These are phyloP conservation scores for Micrasema minimum DNA, from an alignment of 1,140 invertebrate genomes.

Conservation along the genomic window DNA sequence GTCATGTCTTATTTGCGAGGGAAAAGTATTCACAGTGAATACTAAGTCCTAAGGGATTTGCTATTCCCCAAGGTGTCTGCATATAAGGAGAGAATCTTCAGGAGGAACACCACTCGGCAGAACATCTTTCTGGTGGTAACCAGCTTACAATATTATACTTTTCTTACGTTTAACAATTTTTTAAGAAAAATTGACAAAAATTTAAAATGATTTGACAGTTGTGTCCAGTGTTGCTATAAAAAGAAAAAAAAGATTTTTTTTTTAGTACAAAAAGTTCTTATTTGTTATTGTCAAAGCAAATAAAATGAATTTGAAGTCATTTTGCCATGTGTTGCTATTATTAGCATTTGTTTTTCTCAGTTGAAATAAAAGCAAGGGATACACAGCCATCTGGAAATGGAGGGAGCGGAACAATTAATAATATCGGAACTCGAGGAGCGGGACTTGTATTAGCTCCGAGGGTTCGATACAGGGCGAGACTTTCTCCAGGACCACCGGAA, in stretches of 20 bases:
- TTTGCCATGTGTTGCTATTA: constrained; percentile 23
- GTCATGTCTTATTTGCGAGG: constrained; percentile 45
- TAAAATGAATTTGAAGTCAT: not conserved
- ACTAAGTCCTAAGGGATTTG: constrained; percentile 39
- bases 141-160: no score
- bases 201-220: constrained; percentile 24
- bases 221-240: constrained; percentile 8
- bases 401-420: constrained; percentile 27
- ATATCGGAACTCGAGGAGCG: constrained; percentile 18
- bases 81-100: constrained; percentile 40
- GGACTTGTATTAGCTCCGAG: constrained; percentile 47
- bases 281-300: no score
- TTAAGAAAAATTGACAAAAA: no score
- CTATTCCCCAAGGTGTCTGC: constrained; percentile 32
- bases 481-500: constrained; percentile 52
- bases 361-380: constrained; percentile 50
- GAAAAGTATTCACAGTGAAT: constrained; percentile 43
- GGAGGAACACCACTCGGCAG: constrained; percentile 20
- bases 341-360: constrained; percentile 23
- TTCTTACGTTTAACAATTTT: no score
- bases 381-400: constrained; percentile 55
- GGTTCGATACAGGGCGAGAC: constrained; percentile 51
- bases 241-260: not conserved
- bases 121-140: constrained; percentile 7
- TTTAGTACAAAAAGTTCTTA: not conserved